These are phyloP conservation scores for Papilio aristodemus DNA, from an alignment of 1,140 invertebrate species.

Conservation along the genomic window DNA sequence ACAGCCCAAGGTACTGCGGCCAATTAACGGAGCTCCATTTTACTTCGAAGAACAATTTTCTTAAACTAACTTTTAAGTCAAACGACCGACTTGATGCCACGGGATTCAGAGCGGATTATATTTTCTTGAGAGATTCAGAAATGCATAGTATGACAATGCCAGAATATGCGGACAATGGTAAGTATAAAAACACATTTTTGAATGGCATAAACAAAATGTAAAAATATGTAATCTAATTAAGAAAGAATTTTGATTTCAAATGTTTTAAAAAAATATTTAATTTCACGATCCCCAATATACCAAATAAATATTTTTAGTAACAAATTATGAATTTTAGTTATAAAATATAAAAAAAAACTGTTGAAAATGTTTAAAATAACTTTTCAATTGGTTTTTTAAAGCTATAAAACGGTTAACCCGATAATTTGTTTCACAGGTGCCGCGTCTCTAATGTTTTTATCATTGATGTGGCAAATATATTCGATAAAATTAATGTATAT, in stretches of 20 bases:
- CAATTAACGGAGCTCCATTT: conserved; percentile 88
- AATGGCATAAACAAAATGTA: too few relatives aligned
- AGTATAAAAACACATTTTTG: not conserved
- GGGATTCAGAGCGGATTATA: conserved; percentile 95
- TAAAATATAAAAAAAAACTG: too few relatives aligned
- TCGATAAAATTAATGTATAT: not conserved
- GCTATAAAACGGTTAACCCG: not conserved
- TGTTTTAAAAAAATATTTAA: too few relatives aligned
- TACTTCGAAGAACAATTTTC: conserved; percentile 93
- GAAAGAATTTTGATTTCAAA: too few relatives aligned
- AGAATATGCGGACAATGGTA: conserved; percentile 52
- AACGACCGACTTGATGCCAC: conserved; percentile 95
- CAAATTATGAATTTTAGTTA: too few relatives aligned
- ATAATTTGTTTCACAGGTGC: not conserved
- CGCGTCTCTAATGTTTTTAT: not conserved
- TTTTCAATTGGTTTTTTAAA: not conserved
- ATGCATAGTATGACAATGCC: conserved; percentile 72
- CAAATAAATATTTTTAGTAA: too few relatives aligned
- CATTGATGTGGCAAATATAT: not conserved
- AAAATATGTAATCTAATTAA: too few relatives aligned
- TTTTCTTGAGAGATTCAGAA: conserved; percentile 83
- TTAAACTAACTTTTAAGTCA: conserved; percentile 95
- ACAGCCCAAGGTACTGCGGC: conserved; percentile 92
- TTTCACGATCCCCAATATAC: too few relatives aligned
- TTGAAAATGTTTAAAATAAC: not conserved